A percentile compares a stretch with the other conserved stretches of the same genome.
These are phyloP conservation scores for Elanoides forficatus DNA, from an alignment of 2,113 vertebrate species.

Conservation along the genomic window DNA sequence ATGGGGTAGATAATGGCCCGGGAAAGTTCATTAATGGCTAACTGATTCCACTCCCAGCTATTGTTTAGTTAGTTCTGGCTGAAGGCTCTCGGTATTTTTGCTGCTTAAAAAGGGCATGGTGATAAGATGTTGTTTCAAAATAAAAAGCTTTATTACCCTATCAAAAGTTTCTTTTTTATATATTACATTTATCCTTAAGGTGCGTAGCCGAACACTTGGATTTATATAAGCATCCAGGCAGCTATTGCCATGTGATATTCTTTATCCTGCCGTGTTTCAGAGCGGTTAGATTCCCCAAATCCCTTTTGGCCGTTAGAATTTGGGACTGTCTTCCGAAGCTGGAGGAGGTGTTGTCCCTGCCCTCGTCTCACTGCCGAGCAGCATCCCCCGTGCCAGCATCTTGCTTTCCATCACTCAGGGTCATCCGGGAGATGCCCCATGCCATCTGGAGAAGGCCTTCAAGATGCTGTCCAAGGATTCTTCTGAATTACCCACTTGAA, in stretches of 20 bases:
- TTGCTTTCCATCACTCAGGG: accelerated
- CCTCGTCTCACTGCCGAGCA: not conserved
- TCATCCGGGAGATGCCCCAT: not conserved
- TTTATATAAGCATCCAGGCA: not conserved
- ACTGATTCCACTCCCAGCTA: not conserved
- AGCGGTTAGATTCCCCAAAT: not conserved
- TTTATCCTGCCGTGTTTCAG: not conserved
- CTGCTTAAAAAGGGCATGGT: not conserved
- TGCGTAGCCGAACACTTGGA: not conserved
- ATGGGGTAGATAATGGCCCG: not conserved
- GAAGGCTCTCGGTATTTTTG: not conserved
- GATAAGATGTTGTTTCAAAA: not conserved
- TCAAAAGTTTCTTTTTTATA: not conserved
- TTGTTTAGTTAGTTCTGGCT: not conserved
- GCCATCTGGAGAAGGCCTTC: not conserved
- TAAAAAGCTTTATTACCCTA: not conserved
- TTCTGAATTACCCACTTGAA: not conserved
- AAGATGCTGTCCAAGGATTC: not conserved
- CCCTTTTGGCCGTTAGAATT: not conserved
- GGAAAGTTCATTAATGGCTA: not conserved
- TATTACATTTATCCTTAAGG: not conserved
- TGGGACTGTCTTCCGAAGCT: not conserved
- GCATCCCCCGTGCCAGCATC: not conserved
- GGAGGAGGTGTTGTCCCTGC: not conserved
- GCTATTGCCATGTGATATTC: not conserved